These are phyloP conservation scores for Dolichallabes microphthalmus DNA, from an alignment of 2,113 vertebrate genomes.

Conservation along the genomic window DNA sequence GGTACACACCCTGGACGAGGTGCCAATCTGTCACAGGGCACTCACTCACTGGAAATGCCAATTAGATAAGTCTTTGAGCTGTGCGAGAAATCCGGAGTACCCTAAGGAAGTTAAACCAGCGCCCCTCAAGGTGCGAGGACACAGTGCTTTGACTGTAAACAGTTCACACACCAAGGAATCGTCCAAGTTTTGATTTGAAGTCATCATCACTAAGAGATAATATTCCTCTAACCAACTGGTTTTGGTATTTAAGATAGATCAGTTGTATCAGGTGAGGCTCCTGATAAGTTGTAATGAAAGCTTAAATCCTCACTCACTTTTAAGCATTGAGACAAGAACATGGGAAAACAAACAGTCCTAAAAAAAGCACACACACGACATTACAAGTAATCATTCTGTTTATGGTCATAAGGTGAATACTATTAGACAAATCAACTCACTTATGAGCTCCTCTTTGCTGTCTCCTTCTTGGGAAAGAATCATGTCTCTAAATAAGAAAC, in stretches of 20 bases:
- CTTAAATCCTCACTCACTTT: not conserved
- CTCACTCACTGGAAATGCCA: no score
- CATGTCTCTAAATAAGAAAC: conserved; percentile 78
- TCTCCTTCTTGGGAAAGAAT: conserved; percentile 82
- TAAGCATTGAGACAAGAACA: not conserved
- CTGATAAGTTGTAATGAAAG: not conserved
- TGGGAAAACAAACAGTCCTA: not conserved
- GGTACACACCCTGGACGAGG: no score
- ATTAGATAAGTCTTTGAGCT: no score
- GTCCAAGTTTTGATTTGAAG: not conserved
- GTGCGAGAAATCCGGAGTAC: no score
- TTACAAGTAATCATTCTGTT: no score
- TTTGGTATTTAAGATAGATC: not conserved
- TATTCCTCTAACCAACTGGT: not conserved
- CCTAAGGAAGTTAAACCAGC: no score
- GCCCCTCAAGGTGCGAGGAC: no score
- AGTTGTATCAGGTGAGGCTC: not conserved
- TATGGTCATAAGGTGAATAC: not conserved
- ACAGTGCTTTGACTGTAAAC: no score
- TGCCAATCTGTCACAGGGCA: no score
- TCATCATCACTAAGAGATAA: not conserved
- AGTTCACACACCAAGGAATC: not conserved
- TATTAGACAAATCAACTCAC: conserved; percentile 74
- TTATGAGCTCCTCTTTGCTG: conserved; percentile 85
- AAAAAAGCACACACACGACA: not conserved